Base-by-base conservation (phyloP, 2,888 invertebrate genomes). In the Ectropis crepuscularia region DNA sequence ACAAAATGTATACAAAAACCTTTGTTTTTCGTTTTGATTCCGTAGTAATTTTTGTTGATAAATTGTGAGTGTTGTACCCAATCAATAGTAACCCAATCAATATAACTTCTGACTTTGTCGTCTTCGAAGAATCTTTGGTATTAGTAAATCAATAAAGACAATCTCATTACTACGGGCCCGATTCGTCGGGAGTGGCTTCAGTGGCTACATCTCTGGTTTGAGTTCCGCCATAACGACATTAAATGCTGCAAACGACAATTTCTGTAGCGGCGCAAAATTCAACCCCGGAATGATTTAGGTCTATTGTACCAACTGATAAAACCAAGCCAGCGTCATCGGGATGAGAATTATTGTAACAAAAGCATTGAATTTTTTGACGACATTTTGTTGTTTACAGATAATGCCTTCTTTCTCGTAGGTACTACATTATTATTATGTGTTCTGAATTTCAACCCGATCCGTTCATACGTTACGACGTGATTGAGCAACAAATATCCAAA, bases 231-330 rank as follows among this genome's bases (percentile, higher is more conserved):
- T 49, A 58, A 58, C 50, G 16, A 37, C 37, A 58, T 58, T 58
- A 58, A 57, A 57, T 57, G 42, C 49, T 57, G 49, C 49, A 57
- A 49, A 43, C 37, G 57, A 54, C 58, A 58, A 58, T 58, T 50
- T 58, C 54, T 6, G 37, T 11, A 12, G 12, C 37, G 54, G 37
- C 6, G 45, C 45, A 38, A 11, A 9, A 28, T 11, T 12, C 42
- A 43, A 43, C 45, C 51, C 16, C 58, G 28, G 51, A 58, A 58
- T 58, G 45, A 58, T 58, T 58, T 45, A 58, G 45, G 12, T 11
- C 46, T 45, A 54, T 54, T 54, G 54, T 54, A 45, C 54, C 46
- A 54, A 36, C 38, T 39, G 54, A 54, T 54, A 54, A 54, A 38
- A n/a, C 45, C 54, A 8, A 38, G 16, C 45, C 54, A 11, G 38